These are phyloP conservation scores for Miichthys miiuy DNA, from an alignment of 2,797 vertebrate genomes.

Conservation along the genomic window DNA sequence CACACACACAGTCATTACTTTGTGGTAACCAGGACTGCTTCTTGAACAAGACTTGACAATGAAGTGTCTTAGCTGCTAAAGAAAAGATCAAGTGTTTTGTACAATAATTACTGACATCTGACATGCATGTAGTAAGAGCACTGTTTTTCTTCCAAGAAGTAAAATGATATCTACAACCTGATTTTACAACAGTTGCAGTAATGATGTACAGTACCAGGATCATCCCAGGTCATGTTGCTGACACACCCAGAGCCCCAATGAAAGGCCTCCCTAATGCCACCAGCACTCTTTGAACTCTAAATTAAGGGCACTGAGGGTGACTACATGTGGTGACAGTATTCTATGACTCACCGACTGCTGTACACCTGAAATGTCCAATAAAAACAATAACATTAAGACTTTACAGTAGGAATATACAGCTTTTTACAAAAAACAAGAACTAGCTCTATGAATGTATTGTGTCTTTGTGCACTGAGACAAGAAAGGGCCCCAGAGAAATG, in stretches of 20 bases:
- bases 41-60: constrained; percentile 39
- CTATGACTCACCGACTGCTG: constrained; percentile 64
- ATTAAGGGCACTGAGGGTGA: constrained; percentile 62
- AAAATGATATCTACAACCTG: constrained; percentile 41
- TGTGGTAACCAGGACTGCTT: constrained; percentile 8
- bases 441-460: constrained; percentile 32
- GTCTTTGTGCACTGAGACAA: constrained; percentile 42
- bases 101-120: constrained; percentile 9
- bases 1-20: constrained; percentile 26
- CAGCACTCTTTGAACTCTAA: constrained; percentile 60
- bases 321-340: constrained; percentile 57
- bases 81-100: constrained; percentile 23
- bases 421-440: constrained; percentile 41
- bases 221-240: constrained; percentile 69
- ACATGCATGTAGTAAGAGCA: constrained; percentile 5
- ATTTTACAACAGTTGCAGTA: constrained; percentile 38
- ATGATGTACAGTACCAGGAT: constrained; percentile 49
- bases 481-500: constrained; percentile 19
- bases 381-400: constrained; percentile 49
- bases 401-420: constrained; percentile 28
- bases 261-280: constrained; percentile 67
- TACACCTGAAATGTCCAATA: constrained; percentile 67
- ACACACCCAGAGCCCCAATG: constrained; percentile 70
- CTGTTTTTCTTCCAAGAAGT: constrained; percentile 34
- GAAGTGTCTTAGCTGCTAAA: constrained; percentile 15